Conservation (phyloP, 2,888 invertebrate genomes). For the Schrankia costaestrigalis region DNA sequence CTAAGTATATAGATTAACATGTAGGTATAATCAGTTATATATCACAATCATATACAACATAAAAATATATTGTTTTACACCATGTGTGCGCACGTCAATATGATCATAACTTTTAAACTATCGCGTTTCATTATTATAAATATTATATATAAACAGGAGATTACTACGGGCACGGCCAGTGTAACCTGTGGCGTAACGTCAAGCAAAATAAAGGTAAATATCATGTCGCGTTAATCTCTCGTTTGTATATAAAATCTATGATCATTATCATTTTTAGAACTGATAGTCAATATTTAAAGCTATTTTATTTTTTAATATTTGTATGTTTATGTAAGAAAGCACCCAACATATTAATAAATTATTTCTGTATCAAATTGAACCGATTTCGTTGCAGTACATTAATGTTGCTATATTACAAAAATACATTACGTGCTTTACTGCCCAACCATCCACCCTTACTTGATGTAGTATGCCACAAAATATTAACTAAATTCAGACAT, state of each 20-base stretch:
- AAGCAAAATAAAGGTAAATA: too few relatives aligned
- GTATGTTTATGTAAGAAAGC: constrained; percentile 9
- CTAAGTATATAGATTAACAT: constrained; percentile 42
- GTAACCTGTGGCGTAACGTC: too few relatives aligned
- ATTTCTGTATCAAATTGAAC: constrained; percentile 4
- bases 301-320: constrained; percentile 8
- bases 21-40: constrained; percentile 39
- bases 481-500: too few relatives aligned
- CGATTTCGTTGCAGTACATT: constrained; percentile 13
- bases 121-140: too few relatives aligned
- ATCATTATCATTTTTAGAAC: constrained; percentile 16
- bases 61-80: constrained; percentile 38
- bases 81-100: too few relatives aligned
- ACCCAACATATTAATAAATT: neutral
- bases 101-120: too few relatives aligned
- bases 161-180: too few relatives aligned
- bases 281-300: constrained; percentile 16
- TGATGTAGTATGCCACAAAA: too few relatives aligned
- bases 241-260: constrained; percentile 3
- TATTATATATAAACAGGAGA: too few relatives aligned
- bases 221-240: too few relatives aligned
- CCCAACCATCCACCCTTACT: too few relatives aligned
- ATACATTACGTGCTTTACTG: too few relatives aligned
- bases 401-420: constrained; percentile 1
- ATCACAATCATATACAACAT: constrained; percentile 49